A percentile compares a stretch with the other conserved stretches of the same genome.
Evolutionary conservation across 1,140 invertebrate genomes (phyloP).

Genomic region (Pogonognathellus flavescens): DNA sequence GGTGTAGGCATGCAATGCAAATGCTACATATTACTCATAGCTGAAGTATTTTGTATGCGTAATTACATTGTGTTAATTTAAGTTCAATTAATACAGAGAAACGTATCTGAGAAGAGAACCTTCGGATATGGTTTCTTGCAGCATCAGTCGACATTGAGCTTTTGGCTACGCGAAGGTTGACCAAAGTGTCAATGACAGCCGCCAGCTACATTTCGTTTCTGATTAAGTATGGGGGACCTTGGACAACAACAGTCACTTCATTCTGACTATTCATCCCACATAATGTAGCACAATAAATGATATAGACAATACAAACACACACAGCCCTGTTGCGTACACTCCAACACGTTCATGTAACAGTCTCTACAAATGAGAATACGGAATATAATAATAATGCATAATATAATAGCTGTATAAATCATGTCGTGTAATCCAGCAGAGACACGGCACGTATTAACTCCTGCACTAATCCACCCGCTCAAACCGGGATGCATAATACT

Average conservation of each 20-base stretch:
- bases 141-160: constrained; percentile 61
- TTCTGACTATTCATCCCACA: constrained; percentile 15
- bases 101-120: constrained; percentile 41
- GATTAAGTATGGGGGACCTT: constrained; percentile 49
- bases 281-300: neutral
- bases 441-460: too few relatives aligned
- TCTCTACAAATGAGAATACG: too few relatives aligned
- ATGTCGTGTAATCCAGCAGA: too few relatives aligned
- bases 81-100: constrained; percentile 36
- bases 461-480: too few relatives aligned
- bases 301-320: neutral
- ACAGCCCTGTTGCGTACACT: neutral
- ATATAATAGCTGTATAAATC: too few relatives aligned
- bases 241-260: constrained; percentile 40
- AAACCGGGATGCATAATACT: too few relatives aligned
- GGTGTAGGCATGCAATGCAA: too few relatives aligned
- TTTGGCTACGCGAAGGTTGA: constrained; percentile 58
- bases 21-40: too few relatives aligned
- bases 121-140: constrained; percentile 61
- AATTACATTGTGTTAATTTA: constrained; percentile 4
- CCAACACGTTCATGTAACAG: neutral
- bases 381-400: too few relatives aligned
- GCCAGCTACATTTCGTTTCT: constrained; percentile 53
- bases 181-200: constrained; percentile 65
- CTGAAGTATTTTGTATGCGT: neutral